A percentile compares a stretch with the other conserved stretches of the same genome.
These are phyloP conservation scores for Trinectes maculatus DNA, from an alignment of 2,113 vertebrate species.

Conservation along the genomic window DNA sequence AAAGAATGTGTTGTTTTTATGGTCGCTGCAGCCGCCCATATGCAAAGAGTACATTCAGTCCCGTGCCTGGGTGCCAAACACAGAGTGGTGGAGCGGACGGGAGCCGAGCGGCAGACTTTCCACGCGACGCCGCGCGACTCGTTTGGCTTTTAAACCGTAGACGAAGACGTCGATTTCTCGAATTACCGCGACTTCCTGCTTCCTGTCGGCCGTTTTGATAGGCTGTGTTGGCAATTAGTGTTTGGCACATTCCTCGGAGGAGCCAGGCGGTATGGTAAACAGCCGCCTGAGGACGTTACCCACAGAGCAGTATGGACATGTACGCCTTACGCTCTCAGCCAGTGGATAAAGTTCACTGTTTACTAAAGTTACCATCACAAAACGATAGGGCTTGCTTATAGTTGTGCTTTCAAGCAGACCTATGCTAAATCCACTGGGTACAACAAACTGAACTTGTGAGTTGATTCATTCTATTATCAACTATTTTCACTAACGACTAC, in stretches of 20 bases:
- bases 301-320: not conserved
- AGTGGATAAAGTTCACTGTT: not conserved
- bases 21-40: slow-evolving; percentile 74
- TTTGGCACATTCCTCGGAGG: slow-evolving; percentile 66
- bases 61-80: slow-evolving; percentile 60
- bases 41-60: slow-evolving; percentile 80
- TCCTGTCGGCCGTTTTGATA: slow-evolving; percentile 63
- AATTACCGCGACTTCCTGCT: slow-evolving; percentile 71
- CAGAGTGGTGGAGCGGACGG: slow-evolving; percentile 42
- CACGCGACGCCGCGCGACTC: slow-evolving; percentile 49
- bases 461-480: not conserved
- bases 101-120: slow-evolving; percentile 19
- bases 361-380: no score
- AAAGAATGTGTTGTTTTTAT: slow-evolving; percentile 65
- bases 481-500: no score
- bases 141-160: slow-evolving; percentile 53
- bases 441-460: no score
- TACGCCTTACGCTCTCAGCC: no score
- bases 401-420: no score
- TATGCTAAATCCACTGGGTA: no score
- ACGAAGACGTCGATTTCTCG: slow-evolving; percentile 49
- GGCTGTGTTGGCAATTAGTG: slow-evolving; percentile 72
- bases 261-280: slow-evolving; percentile 33
- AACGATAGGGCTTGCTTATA: no score
- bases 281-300: slow-evolving; percentile 42